Evolutionary conservation across 2,113 vertebrate genomes (phyloP).

Genomic region (Apaloderma vittatum): DNA sequence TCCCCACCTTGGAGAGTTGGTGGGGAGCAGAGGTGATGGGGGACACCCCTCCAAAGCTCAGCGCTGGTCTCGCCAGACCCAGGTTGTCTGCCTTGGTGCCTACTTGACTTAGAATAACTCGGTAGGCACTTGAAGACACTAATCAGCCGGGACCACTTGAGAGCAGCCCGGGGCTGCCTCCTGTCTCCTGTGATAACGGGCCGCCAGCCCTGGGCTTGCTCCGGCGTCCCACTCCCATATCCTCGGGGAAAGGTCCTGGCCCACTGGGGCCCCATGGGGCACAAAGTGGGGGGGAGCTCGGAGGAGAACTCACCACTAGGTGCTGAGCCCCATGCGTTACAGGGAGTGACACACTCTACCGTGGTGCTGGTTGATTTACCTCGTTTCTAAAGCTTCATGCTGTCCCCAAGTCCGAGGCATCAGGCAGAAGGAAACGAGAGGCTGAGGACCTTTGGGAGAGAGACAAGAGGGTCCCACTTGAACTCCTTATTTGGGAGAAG

Average conservation of each 20-base stretch:
- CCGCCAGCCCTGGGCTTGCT: neutral
- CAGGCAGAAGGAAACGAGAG: neutral
- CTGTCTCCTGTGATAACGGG: slow-evolving; percentile 24
- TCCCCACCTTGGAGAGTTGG: accelerated
- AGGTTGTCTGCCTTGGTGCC: neutral
- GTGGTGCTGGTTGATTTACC: neutral
- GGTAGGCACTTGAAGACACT: slow-evolving; percentile 58
- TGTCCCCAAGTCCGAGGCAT: neutral
- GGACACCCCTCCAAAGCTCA: neutral
- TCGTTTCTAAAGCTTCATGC: neutral
- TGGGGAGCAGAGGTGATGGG: neutral
- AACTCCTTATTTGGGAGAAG: neutral
- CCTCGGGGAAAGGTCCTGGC: neutral
- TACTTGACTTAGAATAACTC: slow-evolving; percentile 76
- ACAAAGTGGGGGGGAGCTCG: neutral
- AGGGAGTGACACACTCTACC: too few relatives aligned
- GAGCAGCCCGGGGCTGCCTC: slow-evolving; percentile 50
- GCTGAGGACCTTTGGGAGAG: neutral
- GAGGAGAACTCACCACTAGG: neutral
- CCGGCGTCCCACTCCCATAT: neutral
- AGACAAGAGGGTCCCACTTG: neutral
- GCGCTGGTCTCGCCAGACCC: neutral
- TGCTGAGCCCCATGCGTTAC: accelerated
- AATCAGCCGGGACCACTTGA: slow-evolving; percentile 67
- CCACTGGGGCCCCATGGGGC: neutral